Base-by-base conservation (phyloP, 1,140 invertebrate genomes). In the Theocolax elegans region DNA sequence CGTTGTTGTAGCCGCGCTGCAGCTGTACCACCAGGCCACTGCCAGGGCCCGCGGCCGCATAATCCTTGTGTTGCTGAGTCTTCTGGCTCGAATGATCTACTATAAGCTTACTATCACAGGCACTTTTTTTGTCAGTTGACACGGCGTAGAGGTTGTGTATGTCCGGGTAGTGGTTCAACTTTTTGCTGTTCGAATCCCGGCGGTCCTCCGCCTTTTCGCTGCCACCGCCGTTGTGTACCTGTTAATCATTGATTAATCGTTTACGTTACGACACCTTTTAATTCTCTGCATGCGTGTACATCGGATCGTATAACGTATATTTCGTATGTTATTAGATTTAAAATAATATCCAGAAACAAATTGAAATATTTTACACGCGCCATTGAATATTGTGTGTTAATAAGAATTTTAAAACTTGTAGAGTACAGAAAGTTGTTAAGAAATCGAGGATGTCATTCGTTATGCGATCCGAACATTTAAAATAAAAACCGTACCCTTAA, bases 61-160 rank as follows among this genome's bases (percentile, higher is more conserved):
- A 74, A 72, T 79, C 75, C 64, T 80, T 80, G 53, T 75, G 79
- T 72, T 81, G 82, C 72, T 84, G 83, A 83, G 79, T 84, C 77
- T 85, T 86, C 83, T 85, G 84, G 81, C 83, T 86, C 81, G 84
- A 84, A 83, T 85, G 84, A 81, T 86, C 84, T 83, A 86, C 80
- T 85, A 84, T 83, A 86, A 85, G 83, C 80, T 85, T 86, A 85
- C 83, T 86, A 86, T 86, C 85, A 86, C 85, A 86, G 85, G 85
- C 85, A 86, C 85, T 86, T 85, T 85, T 85, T 86, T 86, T 86
- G 76, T 86, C 83, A 83, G 80, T 85, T 83, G 84, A 83, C 78
- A 81, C 83, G 81, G 83, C 77, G 78, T 85, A 85, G 74, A 83
- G 77, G 71, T 83, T 85, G 76, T 85, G 81, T 80, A 84, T 77